These are phyloP conservation scores for Muscicapa striata DNA, from an alignment of 2,797 vertebrate genomes.

Conservation along the genomic window DNA sequence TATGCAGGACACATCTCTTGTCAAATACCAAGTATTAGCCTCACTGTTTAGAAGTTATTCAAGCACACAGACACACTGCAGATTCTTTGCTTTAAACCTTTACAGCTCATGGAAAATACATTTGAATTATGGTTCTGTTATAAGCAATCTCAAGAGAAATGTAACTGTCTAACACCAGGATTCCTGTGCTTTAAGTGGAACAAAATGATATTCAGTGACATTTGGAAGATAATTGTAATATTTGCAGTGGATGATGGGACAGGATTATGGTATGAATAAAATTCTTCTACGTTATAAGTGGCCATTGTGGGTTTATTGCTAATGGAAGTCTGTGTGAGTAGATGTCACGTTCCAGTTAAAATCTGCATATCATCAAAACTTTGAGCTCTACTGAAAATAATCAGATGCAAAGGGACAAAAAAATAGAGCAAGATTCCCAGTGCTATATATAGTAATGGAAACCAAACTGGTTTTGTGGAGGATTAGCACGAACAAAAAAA, in stretches of 20 bases:
- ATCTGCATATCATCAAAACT: slow-evolving; percentile 39
- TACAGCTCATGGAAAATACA: slow-evolving; percentile 1
- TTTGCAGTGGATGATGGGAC: slow-evolving; percentile 46
- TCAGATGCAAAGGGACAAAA: slow-evolving; percentile 50
- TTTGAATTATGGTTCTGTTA: slow-evolving; percentile 44
- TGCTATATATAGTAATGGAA: slow-evolving; percentile 33
- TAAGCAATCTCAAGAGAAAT: slow-evolving; percentile 15
- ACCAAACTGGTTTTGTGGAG: slow-evolving; percentile 40
- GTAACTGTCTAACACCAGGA: slow-evolving; percentile 11
- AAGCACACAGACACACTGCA: background rate
- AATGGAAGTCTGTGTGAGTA: background rate
- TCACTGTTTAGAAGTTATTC: background rate
- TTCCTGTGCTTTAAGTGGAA: slow-evolving; percentile 39
- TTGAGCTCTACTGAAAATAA: slow-evolving; percentile 46
- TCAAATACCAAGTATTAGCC: background rate
- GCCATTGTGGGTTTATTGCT: slow-evolving; percentile 33
- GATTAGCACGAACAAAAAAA: background rate
- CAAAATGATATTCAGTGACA: background rate
- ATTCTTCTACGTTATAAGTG: slow-evolving; percentile 24
- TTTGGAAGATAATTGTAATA: slow-evolving; percentile 51
- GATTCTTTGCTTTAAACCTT: slow-evolving; percentile 52
- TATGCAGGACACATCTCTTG: background rate
- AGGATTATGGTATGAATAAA: slow-evolving; percentile 59
- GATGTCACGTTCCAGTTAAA: slow-evolving; percentile 22
- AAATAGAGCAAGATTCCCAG: slow-evolving; percentile 29